phyloP scores from a whole-genome alignment of 2,888 invertebrate genomes.

The Xanthorhoe spadicearia region DNA sequence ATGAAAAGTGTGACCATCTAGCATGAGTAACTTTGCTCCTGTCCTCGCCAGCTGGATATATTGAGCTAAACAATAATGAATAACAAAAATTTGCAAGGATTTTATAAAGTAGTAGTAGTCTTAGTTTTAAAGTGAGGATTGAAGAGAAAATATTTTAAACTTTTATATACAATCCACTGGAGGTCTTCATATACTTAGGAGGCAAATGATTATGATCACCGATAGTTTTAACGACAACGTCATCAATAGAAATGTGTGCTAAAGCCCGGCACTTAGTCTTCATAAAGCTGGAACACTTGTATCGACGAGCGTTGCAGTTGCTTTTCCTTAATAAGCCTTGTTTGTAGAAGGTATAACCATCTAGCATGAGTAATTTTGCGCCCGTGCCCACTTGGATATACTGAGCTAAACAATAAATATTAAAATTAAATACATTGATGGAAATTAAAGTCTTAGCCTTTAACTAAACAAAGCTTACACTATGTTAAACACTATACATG shows the following conservation, averaged over 20 bases:
- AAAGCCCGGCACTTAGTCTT: constrained; percentile 20
- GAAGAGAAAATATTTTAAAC: too few species aligned
- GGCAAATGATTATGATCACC: constrained; percentile 35
- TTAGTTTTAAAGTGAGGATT: too few species aligned
- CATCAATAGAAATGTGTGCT: constrained; percentile 5
- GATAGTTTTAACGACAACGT: neutral
- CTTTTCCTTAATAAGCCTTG: neutral
- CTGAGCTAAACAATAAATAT: neutral
- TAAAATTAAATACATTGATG: too few species aligned
- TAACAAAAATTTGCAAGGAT: too few species aligned
- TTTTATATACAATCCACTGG: constrained; percentile 17
- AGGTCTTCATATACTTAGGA: constrained; percentile 15
- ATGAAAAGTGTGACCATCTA: constrained; percentile 8
- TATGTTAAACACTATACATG: too few species aligned
- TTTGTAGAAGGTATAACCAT: constrained; percentile 4
- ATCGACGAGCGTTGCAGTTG: neutral
- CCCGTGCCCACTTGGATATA: neutral
- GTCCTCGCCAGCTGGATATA: constrained; percentile 1
- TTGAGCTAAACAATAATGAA: constrained; percentile 10
- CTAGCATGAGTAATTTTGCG: constrained; percentile 1
- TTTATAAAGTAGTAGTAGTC: too few species aligned
- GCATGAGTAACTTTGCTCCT: constrained; percentile 14
- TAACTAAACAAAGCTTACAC: too few species aligned
- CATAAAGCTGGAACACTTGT: constrained; percentile 2
- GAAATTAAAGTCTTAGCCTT: too few species aligned